These are phyloP conservation scores for Allophyes oxyacanthae DNA, from an alignment of 2,888 invertebrate genomes.

Conservation along the genomic window DNA sequence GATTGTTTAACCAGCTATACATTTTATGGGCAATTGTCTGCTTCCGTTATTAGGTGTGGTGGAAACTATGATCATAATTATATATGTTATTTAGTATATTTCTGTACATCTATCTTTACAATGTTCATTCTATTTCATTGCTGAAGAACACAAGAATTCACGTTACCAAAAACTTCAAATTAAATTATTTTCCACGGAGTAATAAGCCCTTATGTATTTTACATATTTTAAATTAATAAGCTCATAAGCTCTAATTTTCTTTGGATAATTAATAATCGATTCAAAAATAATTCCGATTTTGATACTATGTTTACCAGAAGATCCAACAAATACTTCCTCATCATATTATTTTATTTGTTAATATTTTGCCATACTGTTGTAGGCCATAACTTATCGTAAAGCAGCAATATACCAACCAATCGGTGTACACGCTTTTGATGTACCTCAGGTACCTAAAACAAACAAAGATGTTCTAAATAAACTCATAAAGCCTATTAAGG, in stretches of 20 bases:
- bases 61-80: constrained; percentile 41
- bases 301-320: too few species aligned
- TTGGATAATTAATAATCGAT: too few species aligned
- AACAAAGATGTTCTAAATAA: constrained; percentile 54
- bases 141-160: too few species aligned
- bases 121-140: background rate
- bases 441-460: constrained; percentile 50
- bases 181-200: too few species aligned
- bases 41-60: constrained; percentile 56
- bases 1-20: constrained; percentile 50
- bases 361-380: too few species aligned
- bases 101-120: constrained; percentile 19
- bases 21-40: constrained; percentile 63
- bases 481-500: constrained; percentile 53
- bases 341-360: too few species aligned
- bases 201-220: too few species aligned
- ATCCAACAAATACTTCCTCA: too few species aligned
- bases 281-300: too few species aligned
- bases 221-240: too few species aligned
- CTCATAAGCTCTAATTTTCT: too few species aligned
- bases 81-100: constrained; percentile 27
- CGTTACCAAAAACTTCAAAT: too few species aligned
- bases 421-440: constrained; percentile 31
- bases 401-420: constrained; percentile 35
- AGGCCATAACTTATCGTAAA: background rate